Percentiles rank a stretch among this genome's conserved stretches.
Evolutionary conservation across 2,113 vertebrate species (phyloP).

Genomic region (Kryptolebias marmoratus): DNA sequence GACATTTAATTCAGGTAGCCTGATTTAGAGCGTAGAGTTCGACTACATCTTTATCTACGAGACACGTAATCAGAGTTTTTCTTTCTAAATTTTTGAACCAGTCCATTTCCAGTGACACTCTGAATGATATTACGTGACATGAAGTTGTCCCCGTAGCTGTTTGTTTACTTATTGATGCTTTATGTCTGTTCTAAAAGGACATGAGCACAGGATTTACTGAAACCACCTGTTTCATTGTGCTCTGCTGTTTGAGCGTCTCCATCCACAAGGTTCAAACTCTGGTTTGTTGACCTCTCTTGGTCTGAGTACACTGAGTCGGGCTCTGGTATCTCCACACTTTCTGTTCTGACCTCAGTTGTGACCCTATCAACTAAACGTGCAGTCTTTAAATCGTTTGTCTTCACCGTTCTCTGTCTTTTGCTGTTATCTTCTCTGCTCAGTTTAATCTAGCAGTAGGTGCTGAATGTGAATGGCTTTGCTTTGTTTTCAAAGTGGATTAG

Average conservation of each 20-base stretch:
- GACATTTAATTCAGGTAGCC: not conserved
- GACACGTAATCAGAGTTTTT: not conserved
- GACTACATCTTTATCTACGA: not conserved
- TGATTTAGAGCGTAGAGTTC: not conserved
- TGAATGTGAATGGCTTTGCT: not conserved
- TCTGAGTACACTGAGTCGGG: not conserved
- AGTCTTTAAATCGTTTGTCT: too few relatives aligned
- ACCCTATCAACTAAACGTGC: too few relatives aligned
- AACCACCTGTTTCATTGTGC: conserved; percentile 37
- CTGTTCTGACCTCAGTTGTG: too few relatives aligned
- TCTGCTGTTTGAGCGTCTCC: not conserved
- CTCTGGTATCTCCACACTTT: not conserved
- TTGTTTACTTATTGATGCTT: not conserved
- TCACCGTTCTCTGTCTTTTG: not conserved
- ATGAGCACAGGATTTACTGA: conserved; percentile 11
- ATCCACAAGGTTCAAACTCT: not conserved
- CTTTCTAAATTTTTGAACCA: not conserved
- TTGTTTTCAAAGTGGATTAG: conserved; percentile 27
- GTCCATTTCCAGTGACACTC: not conserved
- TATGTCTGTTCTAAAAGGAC: too few relatives aligned
- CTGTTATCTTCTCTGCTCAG: not conserved
- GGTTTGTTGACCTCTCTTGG: not conserved
- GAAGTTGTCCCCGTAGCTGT: not conserved
- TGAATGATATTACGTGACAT: not conserved
- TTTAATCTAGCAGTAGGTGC: conserved; percentile 20